These are phyloP conservation scores for Planiliza haematocheilus DNA, from an alignment of 2,113 vertebrate species.

Conservation along the genomic window DNA sequence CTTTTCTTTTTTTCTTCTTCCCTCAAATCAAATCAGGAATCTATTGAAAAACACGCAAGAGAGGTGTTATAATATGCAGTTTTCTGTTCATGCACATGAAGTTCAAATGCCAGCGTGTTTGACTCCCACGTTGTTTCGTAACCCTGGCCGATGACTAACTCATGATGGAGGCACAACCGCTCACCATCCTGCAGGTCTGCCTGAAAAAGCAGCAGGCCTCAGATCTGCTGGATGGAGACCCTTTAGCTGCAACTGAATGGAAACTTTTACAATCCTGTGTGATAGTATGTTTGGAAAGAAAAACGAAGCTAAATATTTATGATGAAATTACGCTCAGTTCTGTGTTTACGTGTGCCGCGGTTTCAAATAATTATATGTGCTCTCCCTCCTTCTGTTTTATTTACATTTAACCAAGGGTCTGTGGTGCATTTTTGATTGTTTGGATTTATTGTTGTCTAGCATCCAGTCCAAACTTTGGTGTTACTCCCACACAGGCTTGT, in stretches of 20 bases:
- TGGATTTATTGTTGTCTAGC: background rate
- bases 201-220: background rate
- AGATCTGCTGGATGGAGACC: background rate
- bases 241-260: background rate
- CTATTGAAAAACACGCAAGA: too few relatives aligned
- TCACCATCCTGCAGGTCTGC: background rate
- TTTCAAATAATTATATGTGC: background rate
- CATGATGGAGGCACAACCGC: background rate
- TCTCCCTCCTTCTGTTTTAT: slow-evolving; percentile 14
- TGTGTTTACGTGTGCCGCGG: background rate
- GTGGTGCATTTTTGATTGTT: slow-evolving; percentile 19
- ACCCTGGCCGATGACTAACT: background rate
- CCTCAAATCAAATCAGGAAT: background rate
- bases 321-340: too few relatives aligned
- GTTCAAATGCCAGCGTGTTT: too few relatives aligned
- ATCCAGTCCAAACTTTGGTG: background rate
- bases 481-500: background rate
- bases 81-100: too few relatives aligned
- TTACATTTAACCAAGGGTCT: slow-evolving; percentile 14
- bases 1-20: too few relatives aligned
- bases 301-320: background rate
- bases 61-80: too few relatives aligned
- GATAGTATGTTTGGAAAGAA: background rate
- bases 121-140: too few relatives aligned
- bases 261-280: background rate